These are phyloP conservation scores for Lateolabrax maculatus DNA, from an alignment of 2,797 vertebrate species.

Conservation along the genomic window DNA sequence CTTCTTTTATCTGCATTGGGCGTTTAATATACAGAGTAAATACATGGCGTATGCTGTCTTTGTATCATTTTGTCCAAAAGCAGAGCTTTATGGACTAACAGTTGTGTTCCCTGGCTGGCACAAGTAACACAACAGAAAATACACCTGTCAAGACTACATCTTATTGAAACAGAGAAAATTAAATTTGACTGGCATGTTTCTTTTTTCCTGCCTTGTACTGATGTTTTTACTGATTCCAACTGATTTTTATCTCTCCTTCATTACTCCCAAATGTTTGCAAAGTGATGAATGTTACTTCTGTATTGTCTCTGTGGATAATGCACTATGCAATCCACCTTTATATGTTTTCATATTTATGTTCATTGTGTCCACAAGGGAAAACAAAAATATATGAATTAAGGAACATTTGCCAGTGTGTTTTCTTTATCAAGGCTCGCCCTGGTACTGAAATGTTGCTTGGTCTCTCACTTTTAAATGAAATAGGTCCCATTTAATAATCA, in stretches of 20 bases:
- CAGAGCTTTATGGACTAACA: slow-evolving; percentile 20
- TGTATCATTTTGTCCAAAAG: slow-evolving; percentile 7
- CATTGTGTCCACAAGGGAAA: slow-evolving; percentile 46
- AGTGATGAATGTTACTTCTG: slow-evolving; percentile 35
- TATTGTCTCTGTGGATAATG: slow-evolving; percentile 40
- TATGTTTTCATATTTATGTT: slow-evolving; percentile 60
- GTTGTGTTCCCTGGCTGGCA: slow-evolving; percentile 87
- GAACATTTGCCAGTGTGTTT: slow-evolving; percentile 1
- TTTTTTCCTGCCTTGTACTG: slow-evolving; percentile 26
- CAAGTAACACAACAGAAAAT: slow-evolving; percentile 71
- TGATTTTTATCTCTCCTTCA: slow-evolving; percentile 42
- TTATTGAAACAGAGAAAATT: slow-evolving; percentile 2
- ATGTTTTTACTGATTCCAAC: slow-evolving; percentile 57
- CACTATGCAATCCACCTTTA: slow-evolving; percentile 33
- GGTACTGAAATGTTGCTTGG: neutral
- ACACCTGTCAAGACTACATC: neutral
- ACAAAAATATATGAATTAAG: slow-evolving; percentile 21
- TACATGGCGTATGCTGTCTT: neutral
- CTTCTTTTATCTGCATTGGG: neutral
- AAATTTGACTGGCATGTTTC: slow-evolving; percentile 72
- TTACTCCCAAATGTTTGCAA: slow-evolving; percentile 26
- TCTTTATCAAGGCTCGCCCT: neutral
- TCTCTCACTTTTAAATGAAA: neutral
- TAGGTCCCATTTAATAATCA: neutral
- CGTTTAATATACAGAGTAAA: neutral